Conservation (phyloP, 2,113 vertebrate species). For the Hoplias malabaricus region DNA sequence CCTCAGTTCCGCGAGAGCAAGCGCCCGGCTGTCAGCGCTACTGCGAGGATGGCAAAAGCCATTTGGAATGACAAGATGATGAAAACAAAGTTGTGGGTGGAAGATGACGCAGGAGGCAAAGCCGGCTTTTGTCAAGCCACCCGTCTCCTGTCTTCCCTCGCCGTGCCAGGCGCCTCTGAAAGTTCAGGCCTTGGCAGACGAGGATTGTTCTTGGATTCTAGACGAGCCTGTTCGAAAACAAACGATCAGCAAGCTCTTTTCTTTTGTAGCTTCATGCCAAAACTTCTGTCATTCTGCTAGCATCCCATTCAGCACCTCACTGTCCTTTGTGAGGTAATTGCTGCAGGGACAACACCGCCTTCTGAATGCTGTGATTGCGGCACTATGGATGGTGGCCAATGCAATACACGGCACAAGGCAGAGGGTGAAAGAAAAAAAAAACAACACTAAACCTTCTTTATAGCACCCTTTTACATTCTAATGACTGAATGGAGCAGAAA, state of each 20-base stretch:
- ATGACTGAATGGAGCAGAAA: not conserved
- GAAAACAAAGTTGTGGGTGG: slow-evolving; percentile 39
- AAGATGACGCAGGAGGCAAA: slow-evolving; percentile 1
- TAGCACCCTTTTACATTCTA: not conserved
- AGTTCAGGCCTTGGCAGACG: slow-evolving; percentile 3
- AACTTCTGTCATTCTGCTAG: slow-evolving; percentile 11
- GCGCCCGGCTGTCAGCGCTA: slow-evolving; percentile 23
- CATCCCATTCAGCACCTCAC: slow-evolving; percentile 9
- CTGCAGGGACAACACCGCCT: slow-evolving; percentile 22
- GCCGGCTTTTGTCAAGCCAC: slow-evolving; percentile 21
- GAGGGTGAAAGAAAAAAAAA: no score
- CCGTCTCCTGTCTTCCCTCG: slow-evolving; percentile 3
- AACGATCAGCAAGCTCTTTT: slow-evolving; percentile 15
- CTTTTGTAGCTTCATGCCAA: not conserved
- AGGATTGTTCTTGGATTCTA: slow-evolving; percentile 13
- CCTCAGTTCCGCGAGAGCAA: slow-evolving; percentile 21
- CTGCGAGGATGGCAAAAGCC: slow-evolving; percentile 6
- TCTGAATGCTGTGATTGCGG: not conserved
- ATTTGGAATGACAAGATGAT: slow-evolving; percentile 30
- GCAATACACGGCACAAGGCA: not conserved
- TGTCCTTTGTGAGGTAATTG: slow-evolving; percentile 47
- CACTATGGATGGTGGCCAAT: not conserved
- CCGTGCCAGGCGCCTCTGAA: not conserved
- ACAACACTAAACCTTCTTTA: not conserved
- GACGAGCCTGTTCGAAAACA: slow-evolving; percentile 25